These are phyloP conservation scores for Rhingia rostrata DNA, from an alignment of 2,888 invertebrate genomes.

Conservation along the genomic window DNA sequence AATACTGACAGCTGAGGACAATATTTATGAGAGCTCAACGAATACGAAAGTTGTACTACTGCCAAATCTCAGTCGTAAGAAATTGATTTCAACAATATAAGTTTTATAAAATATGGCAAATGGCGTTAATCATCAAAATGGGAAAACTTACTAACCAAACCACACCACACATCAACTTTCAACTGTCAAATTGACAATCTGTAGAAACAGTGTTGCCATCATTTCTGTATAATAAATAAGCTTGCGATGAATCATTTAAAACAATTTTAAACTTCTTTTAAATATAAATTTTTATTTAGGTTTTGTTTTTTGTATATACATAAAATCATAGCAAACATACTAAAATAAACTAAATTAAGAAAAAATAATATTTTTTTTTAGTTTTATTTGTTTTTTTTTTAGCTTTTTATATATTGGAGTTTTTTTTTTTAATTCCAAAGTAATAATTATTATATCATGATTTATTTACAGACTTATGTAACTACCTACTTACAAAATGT, in stretches of 20 bases:
- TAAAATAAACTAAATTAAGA: constrained; percentile 24
- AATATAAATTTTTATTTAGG: constrained; percentile 63
- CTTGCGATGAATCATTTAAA: neutral
- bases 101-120: too few relatives aligned
- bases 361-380: constrained; percentile 22
- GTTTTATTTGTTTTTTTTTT: constrained; percentile 17
- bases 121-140: too few relatives aligned
- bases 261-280: constrained; percentile 35
- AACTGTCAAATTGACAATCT: too few relatives aligned
- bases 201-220: too few relatives aligned
- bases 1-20: too few relatives aligned
- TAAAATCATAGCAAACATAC: constrained; percentile 58
- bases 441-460: constrained; percentile 32
- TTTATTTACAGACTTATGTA: constrained; percentile 68
- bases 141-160: too few relatives aligned
- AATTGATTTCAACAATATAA: too few relatives aligned
- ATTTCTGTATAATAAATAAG: neutral
- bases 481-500: constrained; percentile 66
- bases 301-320: constrained; percentile 55
- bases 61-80: too few relatives aligned
- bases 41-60: too few relatives aligned
- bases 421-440: constrained; percentile 26
- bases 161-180: too few relatives aligned
- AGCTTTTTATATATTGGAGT: constrained; percentile 19
- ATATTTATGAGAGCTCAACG: too few relatives aligned